These are phyloP conservation scores for Acipenser oxyrinchus DNA, from an alignment of 2,797 vertebrate species.

Conservation along the genomic window DNA sequence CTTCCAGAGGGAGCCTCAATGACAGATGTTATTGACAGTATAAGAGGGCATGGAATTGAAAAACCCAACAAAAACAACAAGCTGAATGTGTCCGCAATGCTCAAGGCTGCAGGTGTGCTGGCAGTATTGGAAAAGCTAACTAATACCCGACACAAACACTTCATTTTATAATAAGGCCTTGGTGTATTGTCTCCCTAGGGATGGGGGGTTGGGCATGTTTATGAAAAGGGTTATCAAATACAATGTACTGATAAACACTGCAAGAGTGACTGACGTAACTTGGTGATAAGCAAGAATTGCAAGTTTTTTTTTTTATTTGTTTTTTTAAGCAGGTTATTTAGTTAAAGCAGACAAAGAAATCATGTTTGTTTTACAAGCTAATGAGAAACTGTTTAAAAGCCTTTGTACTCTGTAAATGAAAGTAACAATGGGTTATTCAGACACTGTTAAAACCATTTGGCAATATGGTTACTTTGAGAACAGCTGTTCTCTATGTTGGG, in stretches of 20 bases:
- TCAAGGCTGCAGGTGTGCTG: constrained; percentile 24
- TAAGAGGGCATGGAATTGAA: constrained; percentile 17
- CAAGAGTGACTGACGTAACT: no score
- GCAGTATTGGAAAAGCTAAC: constrained; percentile 23
- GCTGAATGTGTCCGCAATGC: constrained; percentile 20
- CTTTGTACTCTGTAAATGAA: not conserved
- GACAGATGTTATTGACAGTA: constrained; percentile 17
- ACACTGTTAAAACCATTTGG: not conserved
- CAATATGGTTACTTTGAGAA: not conserved
- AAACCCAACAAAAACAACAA: constrained; percentile 26
- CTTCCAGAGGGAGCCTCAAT: constrained; percentile 11
- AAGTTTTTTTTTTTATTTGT: not conserved
- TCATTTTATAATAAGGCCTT: constrained; percentile 25
- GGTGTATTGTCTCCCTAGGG: constrained; percentile 13
- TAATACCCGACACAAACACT: constrained; percentile 26
- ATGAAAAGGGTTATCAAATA: constrained; percentile 14
- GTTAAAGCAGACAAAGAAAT: not conserved
- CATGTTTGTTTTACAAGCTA: not conserved
- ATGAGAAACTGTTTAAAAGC: no score
- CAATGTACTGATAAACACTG: not conserved
- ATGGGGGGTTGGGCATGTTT: constrained; percentile 16
- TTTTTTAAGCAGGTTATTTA: no score
- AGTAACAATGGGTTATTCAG: constrained; percentile 8
- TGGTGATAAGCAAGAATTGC: not conserved
- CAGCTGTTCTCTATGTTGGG: no score